These are phyloP conservation scores for Caenorhabditis remanei DNA, from an alignment of 1,140 invertebrate genomes.

Conservation along the genomic window DNA sequence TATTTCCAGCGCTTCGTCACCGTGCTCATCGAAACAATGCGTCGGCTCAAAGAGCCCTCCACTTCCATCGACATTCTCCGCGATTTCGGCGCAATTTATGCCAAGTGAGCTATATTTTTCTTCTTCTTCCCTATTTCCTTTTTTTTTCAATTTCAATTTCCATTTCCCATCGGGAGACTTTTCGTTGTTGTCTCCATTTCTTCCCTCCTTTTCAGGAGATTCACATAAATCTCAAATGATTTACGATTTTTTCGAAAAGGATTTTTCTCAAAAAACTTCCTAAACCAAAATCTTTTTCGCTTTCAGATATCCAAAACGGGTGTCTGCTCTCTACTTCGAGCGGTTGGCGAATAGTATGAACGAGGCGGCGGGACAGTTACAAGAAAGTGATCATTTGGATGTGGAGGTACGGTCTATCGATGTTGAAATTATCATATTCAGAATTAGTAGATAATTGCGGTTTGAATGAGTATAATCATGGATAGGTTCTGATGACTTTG, in stretches of 20 bases:
- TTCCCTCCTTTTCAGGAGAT: background rate
- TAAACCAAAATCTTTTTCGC: background rate
- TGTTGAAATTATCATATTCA: background rate
- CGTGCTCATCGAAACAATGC: conserved; percentile 60
- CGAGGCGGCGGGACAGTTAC: conserved; percentile 56
- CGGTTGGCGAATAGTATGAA: conserved; percentile 62
- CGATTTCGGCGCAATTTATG: conserved; percentile 62
- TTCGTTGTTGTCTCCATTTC: conserved; percentile 15
- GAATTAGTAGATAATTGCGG: background rate
- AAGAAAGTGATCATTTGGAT: conserved; percentile 62
- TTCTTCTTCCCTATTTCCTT: background rate
- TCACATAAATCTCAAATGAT: conserved; percentile 51
- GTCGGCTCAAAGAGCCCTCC: conserved; percentile 59
- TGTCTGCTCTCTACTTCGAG: conserved; percentile 63
- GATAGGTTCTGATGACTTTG: no score
- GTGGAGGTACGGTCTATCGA: conserved; percentile 41
- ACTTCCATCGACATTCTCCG: conserved; percentile 60
- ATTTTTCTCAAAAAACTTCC: no score
- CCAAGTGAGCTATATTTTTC: conserved; percentile 29
- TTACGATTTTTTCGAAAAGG: conserved; percentile 10
- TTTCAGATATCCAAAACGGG: conserved; percentile 57
- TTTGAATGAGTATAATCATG: no score
- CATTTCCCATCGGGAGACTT: conserved; percentile 10
- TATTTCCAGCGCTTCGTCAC: conserved; percentile 62
- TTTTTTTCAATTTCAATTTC: conserved; percentile 8